phyloP scores from a whole-genome alignment of 2,797 vertebrate species.

The Enteromius afrohamiltoni region DNA sequence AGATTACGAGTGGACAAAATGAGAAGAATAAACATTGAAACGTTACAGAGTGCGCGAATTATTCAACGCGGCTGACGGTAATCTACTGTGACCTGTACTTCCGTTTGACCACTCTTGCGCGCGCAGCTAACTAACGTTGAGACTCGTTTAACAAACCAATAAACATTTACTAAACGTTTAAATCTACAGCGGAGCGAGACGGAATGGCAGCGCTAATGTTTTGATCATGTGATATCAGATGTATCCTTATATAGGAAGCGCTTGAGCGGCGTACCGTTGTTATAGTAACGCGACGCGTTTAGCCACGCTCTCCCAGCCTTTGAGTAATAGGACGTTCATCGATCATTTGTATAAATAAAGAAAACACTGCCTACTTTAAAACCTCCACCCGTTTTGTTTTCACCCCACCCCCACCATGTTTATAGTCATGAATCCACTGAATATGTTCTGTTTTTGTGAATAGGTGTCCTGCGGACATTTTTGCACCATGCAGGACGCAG shows the following conservation, averaged over 20 bases:
- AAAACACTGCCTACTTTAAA: not conserved
- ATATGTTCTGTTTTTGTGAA: constrained; percentile 58
- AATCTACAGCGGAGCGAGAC: not conserved
- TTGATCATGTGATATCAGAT: not conserved
- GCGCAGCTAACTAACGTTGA: not conserved
- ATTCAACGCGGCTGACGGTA: not conserved
- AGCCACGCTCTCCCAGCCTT: too few species aligned
- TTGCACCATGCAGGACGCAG: constrained; percentile 77
- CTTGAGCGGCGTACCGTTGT: not conserved
- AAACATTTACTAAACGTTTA: not conserved
- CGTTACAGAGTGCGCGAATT: not conserved
- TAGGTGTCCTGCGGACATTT: constrained; percentile 76
- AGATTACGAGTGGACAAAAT: not conserved
- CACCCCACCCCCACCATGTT: not conserved
- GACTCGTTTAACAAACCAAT: not conserved
- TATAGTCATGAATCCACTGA: not conserved
- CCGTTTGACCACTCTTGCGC: not conserved
- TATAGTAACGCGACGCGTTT: not conserved
- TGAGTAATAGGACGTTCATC: too few species aligned
- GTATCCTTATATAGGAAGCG: not conserved
- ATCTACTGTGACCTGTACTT: not conserved
- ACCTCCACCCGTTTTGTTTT: not conserved
- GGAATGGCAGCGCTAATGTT: not conserved
- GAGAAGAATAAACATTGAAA: not conserved
- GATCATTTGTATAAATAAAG: not conserved